Evolutionary conservation across 2,113 vertebrate species (phyloP), one percentile per base, ranked within the genome.

Genomic region (Cyanoliseus patagonus): DNA sequence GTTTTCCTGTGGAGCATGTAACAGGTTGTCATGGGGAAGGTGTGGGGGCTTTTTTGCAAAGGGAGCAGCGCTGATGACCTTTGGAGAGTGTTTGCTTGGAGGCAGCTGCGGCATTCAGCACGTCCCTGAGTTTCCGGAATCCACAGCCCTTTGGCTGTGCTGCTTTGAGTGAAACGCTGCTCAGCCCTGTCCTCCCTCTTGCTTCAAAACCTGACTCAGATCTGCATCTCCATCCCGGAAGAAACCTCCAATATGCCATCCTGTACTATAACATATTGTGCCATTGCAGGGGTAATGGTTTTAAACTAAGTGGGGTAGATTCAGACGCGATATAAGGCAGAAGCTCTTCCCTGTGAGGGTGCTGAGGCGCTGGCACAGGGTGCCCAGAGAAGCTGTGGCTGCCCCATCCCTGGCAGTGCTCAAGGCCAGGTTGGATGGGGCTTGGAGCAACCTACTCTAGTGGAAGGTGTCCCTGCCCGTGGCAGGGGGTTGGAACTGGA

Each of bases 1-100:
- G 84, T 86, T 95, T 95, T 62, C 42, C 82, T 67, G 24, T 6
- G 81, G 86, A 83, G 57, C 44, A 9, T 27, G 83, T 75, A 75
- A 22, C 88, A 73, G 89, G 91, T 94, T 95, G 91, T 95, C 94
- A 93, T 85, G 94, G 94, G 94, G 93, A 95, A 96, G 77, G 82
- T 41, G 25, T 61, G 83, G 78, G 95, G 87, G 96, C 31, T 95
- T 52, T 24, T 42, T 47, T 31, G 62, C 33, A 13, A 72, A 88
- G 66, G 86, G 74, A 95, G 83, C 89, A 76, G 52, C 9, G 6
- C 75, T 23, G 86, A 24, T 63, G 92, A 95, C 94, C 94, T 82
- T 37, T 6, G 63, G 13, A 8, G 33, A 41, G 93, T 1, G 13
- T 49, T 52, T 46, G 89, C 87, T 91, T 67, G 1, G 74, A 82